Percentiles rank a stretch among this genome's conserved stretches.
Evolutionary conservation across 2,888 invertebrate species (phyloP).

Genomic region (Cryptocheilus praepositus): DNA sequence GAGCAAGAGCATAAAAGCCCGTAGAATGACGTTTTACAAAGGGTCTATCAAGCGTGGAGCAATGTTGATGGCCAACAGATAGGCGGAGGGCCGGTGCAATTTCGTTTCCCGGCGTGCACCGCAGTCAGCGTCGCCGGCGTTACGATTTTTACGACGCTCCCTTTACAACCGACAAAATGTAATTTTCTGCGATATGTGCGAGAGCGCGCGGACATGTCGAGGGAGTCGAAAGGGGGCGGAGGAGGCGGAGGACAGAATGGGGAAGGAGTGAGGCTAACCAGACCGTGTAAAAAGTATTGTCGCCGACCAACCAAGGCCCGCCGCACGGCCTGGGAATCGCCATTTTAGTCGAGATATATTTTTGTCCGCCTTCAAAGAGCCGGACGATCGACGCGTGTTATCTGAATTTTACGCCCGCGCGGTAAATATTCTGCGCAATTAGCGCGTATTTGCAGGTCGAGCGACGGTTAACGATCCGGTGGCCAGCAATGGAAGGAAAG

Average conservation of each 20-base stretch:
- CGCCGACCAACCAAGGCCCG: constrained; percentile 10
- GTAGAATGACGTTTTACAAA: constrained; percentile 70
- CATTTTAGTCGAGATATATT: too few relatives aligned
- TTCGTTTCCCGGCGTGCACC: constrained; percentile 55
- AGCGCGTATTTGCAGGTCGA: too few relatives aligned
- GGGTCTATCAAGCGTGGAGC: constrained; percentile 71
- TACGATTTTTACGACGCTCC: constrained; percentile 71
- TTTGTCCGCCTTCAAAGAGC: too few relatives aligned
- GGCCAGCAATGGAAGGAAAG: too few relatives aligned
- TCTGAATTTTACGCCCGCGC: too few relatives aligned
- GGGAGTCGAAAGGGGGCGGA: constrained; percentile 14
- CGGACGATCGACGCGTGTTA: too few relatives aligned
- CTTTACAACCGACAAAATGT: constrained; percentile 71
- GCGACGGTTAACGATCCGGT: too few relatives aligned
- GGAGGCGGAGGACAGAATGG: neutral
- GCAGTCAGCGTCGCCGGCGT: constrained; percentile 62
- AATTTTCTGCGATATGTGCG: constrained; percentile 68
- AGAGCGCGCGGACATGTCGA: constrained; percentile 22
- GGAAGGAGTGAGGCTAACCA: neutral
- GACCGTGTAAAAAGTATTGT: constrained; percentile 7
- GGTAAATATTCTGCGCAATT: too few relatives aligned
- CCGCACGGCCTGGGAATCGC: neutral
- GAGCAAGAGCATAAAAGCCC: constrained; percentile 64
- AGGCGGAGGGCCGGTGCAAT: constrained; percentile 67
- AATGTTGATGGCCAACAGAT: constrained; percentile 70